Evolutionary conservation across 2,888 invertebrate genomes (phyloP).

Genomic region (Mechanitis mazaeus): DNA sequence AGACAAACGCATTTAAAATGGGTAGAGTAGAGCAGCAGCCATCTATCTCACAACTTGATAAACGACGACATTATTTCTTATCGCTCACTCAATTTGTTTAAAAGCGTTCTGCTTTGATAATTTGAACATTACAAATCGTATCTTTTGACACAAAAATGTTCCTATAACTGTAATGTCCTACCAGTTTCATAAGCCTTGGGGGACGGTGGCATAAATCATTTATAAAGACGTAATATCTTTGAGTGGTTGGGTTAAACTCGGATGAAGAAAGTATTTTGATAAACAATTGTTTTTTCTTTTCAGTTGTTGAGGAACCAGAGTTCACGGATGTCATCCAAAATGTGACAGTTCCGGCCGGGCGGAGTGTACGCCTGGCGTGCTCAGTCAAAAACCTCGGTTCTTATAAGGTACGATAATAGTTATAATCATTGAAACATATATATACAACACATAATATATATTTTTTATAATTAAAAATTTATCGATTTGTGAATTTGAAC

Average conservation of each 20-base stretch:
- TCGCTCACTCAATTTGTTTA: slow-evolving; percentile 77
- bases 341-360: slow-evolving; percentile 92
- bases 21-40: slow-evolving; percentile 72
- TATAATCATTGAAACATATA: too few relatives aligned
- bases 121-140: slow-evolving; percentile 76
- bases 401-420: slow-evolving; percentile 82
- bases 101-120: slow-evolving; percentile 77
- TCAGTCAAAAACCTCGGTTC: slow-evolving; percentile 93
- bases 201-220: slow-evolving; percentile 22
- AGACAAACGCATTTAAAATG: slow-evolving; percentile 77
- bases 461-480: too few relatives aligned
- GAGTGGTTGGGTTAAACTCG: slow-evolving; percentile 8
- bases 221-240: slow-evolving; percentile 20
- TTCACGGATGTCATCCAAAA: slow-evolving; percentile 94
- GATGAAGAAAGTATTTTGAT: slow-evolving; percentile 1
- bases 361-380: slow-evolving; percentile 91
- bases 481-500: too few relatives aligned
- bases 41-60: slow-evolving; percentile 75
- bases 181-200: slow-evolving; percentile 42
- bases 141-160: slow-evolving; percentile 70
- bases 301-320: slow-evolving; percentile 90
- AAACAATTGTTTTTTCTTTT: slow-evolving; percentile 35
- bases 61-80: slow-evolving; percentile 77
- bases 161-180: slow-evolving; percentile 61
- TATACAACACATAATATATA: too few relatives aligned